phyloP scores from a whole-genome alignment of 2,797 vertebrate genomes.

The Scolopax rusticola region DNA sequence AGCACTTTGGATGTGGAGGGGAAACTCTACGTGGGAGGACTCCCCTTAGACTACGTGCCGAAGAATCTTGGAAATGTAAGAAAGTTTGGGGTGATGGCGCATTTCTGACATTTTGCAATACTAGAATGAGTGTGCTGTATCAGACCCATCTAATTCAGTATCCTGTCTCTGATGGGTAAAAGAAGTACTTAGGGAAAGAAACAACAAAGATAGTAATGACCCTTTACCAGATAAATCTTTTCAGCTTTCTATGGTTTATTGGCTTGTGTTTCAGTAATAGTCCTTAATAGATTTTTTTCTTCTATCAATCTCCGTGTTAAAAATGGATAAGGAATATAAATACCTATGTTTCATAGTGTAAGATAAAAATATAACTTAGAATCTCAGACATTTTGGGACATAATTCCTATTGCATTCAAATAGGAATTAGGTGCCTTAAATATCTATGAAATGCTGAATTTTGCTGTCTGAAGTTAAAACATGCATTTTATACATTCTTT shows the following conservation, averaged over 20 bases:
- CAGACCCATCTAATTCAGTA: neutral
- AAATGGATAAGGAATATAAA: neutral
- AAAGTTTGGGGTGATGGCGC: neutral
- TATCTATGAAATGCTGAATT: neutral
- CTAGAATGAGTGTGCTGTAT: neutral
- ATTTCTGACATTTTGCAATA: neutral
- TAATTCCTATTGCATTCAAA: neutral
- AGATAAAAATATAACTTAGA: neutral
- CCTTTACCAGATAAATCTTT: neutral
- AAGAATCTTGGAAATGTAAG: slow-evolving; percentile 90
- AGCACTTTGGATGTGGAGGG: slow-evolving; percentile 89
- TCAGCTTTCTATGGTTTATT: neutral
- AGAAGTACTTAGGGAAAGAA: neutral
- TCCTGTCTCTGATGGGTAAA: neutral
- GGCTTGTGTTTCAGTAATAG: neutral
- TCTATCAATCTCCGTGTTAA: neutral
- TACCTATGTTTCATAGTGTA: neutral
- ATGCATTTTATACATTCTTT: neutral
- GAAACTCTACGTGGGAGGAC: slow-evolving; percentile 89
- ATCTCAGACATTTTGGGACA: neutral
- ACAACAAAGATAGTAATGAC: neutral
- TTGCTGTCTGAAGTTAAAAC: neutral
- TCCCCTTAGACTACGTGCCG: slow-evolving; percentile 81
- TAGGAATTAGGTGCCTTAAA: neutral
- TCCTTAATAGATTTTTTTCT: neutral